These are phyloP conservation scores for Aptenodytes forsteri DNA, from an alignment of 2,113 vertebrate species.

Conservation along the genomic window DNA sequence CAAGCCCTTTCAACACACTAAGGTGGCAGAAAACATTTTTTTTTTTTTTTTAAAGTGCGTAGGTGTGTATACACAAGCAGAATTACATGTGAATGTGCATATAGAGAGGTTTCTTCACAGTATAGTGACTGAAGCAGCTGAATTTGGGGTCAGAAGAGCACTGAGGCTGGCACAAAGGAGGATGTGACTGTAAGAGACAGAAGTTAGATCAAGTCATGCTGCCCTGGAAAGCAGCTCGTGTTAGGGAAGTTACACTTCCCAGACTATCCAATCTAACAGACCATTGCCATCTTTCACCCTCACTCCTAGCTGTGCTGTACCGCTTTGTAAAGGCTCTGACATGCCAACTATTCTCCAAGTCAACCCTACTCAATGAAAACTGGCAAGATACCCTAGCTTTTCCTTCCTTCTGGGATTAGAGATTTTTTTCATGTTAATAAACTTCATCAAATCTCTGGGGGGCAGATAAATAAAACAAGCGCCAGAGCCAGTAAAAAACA, in stretches of 20 bases:
- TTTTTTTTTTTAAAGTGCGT: not conserved
- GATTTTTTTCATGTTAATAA: not conserved
- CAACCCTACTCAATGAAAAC: not conserved
- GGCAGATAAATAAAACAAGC: not conserved
- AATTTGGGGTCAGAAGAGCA: not conserved
- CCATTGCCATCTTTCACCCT: not conserved
- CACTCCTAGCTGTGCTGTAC: not conserved
- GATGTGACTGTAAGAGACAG: not conserved
- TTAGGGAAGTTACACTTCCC: not conserved
- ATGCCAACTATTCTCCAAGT: not conserved
- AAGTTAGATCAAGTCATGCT: not conserved
- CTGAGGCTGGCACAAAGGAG: not conserved
- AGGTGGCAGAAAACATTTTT: not conserved
- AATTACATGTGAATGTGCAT: not conserved
- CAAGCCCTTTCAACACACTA: not conserved
- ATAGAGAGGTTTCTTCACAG: not conserved
- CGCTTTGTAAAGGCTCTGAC: not conserved
- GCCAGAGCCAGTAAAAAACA: not conserved
- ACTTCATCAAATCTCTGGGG: not conserved
- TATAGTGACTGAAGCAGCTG: not conserved
- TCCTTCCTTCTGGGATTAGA: not conserved
- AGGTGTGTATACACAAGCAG: not conserved
- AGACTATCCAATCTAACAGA: not conserved
- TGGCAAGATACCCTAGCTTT: not conserved
- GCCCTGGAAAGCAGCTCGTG: not conserved